phyloP scores from a whole-genome alignment of 2,888 invertebrate genomes.

The Drosophila mimica region DNA sequence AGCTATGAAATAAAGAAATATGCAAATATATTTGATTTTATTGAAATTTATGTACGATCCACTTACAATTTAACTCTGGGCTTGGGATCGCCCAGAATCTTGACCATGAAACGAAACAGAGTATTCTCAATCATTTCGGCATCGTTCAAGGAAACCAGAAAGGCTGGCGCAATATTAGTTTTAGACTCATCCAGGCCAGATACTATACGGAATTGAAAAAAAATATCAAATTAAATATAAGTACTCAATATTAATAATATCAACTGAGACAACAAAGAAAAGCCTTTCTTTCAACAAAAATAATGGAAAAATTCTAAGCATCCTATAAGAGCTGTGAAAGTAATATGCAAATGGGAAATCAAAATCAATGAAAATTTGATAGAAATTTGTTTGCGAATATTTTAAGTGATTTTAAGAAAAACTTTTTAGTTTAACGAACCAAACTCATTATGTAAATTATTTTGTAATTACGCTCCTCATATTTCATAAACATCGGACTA shows the following conservation, averaged over 20 bases:
- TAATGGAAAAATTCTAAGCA: not conserved
- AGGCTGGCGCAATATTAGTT: constrained; percentile 92
- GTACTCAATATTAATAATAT: too few relatives aligned
- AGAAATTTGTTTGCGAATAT: too few relatives aligned
- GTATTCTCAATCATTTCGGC: constrained; percentile 95
- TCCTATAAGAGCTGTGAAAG: not conserved
- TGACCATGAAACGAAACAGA: constrained; percentile 94
- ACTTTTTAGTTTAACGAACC: too few relatives aligned
- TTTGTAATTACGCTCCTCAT: too few relatives aligned
- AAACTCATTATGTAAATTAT: too few relatives aligned
- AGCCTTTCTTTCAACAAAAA: not conserved
- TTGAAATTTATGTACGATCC: not conserved
- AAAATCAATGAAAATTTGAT: too few relatives aligned
- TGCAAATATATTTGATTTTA: not conserved
- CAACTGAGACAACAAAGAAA: too few relatives aligned
- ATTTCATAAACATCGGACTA: too few relatives aligned
- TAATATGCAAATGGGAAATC: too few relatives aligned
- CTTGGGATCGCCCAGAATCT: constrained; percentile 94
- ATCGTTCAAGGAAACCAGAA: constrained; percentile 93
- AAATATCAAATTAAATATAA: not conserved
- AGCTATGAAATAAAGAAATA: constrained; percentile 86
- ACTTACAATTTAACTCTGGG: constrained; percentile 96
- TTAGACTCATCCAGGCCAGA: constrained; percentile 90
- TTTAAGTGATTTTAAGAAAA: too few relatives aligned
- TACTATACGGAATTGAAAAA: constrained; percentile 38